phyloP scores from a whole-genome alignment of 2,113 vertebrate species.

The Tor tambroides region DNA sequence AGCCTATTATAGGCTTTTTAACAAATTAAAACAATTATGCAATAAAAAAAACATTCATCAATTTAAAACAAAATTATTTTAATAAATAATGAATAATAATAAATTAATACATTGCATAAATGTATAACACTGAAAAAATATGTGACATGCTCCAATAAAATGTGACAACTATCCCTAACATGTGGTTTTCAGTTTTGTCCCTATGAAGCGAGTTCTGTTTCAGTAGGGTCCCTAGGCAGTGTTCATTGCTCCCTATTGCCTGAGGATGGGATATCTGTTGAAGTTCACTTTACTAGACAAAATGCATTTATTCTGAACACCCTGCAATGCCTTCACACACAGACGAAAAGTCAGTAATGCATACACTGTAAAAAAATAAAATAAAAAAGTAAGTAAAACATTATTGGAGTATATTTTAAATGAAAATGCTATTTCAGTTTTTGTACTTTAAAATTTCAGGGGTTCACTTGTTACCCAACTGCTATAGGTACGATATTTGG shows the following conservation, averaged over 20 bases:
- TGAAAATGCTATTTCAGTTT: too few species aligned
- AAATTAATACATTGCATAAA: not conserved
- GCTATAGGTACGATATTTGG: too few species aligned
- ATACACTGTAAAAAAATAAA: too few species aligned
- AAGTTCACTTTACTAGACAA: not conserved
- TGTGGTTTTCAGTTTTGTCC: too few species aligned
- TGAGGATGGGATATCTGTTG: not conserved
- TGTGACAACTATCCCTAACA: too few species aligned
- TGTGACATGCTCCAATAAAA: too few species aligned
- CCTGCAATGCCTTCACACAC: too few species aligned
- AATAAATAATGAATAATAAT: not conserved
- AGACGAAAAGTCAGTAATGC: too few species aligned
- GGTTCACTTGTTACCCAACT: too few species aligned
- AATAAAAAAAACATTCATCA: not conserved
- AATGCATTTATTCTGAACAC: not conserved
- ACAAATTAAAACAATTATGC: not conserved
- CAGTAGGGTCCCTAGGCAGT: not conserved
- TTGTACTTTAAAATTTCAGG: too few species aligned
- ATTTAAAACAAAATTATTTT: not conserved
- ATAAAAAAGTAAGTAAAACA: too few species aligned
- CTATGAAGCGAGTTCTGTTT: not conserved
- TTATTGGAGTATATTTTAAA: too few species aligned
- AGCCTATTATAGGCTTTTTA: not conserved
- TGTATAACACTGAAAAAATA: not conserved
- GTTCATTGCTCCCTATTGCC: not conserved